Evolutionary conservation across 2,113 vertebrate genomes (phyloP).

Genomic region (Plestiodon gilberti): DNA sequence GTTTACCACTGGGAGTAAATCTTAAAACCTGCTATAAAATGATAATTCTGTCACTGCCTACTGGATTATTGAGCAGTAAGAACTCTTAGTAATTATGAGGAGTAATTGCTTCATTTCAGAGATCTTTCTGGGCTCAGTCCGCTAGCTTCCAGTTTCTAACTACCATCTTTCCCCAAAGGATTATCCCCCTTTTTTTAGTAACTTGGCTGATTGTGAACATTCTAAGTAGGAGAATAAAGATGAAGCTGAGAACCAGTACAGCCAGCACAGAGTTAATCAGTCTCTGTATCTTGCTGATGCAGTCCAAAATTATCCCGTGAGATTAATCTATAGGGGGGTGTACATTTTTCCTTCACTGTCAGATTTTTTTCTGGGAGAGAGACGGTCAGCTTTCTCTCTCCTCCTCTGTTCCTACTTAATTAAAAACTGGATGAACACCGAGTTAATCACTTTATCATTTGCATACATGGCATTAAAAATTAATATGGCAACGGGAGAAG

Average conservation of each 20-base stretch:
- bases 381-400: accelerated
- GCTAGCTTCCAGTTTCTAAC: background rate
- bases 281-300: conserved; percentile 3
- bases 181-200: background rate
- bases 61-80: background rate
- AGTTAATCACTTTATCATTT: conserved; percentile 6
- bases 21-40: background rate
- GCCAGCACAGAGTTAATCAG: conserved; percentile 4
- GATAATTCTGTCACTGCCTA: background rate
- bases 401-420: background rate
- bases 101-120: background rate
- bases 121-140: background rate
- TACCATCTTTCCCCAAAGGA: background rate
- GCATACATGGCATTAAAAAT: conserved; percentile 20
- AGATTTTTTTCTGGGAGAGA: conserved; percentile 20
- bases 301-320: conserved; percentile 21
- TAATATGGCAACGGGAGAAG: background rate
- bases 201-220: background rate
- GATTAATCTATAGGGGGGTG: background rate
- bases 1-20: too few relatives aligned
- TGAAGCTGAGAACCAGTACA: conserved; percentile 3
- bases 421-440: conserved; percentile 16
- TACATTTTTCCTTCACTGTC: background rate
- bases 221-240: background rate
- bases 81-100: background rate